Base-by-base conservation (phyloP, 1,140 invertebrate genomes). In the Triops longicaudatus region DNA sequence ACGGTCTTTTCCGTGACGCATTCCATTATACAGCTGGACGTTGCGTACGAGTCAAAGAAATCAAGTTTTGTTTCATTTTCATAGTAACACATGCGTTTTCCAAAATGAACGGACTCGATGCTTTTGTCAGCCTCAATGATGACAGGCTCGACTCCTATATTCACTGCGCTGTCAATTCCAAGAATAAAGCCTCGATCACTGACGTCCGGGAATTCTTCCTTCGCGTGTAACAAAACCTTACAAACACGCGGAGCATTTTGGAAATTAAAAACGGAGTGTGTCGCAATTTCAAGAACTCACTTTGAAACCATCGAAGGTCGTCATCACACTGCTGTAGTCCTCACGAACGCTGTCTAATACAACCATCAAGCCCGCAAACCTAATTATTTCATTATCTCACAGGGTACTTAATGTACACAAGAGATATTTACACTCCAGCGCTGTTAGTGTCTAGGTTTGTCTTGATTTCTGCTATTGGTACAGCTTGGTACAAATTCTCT, bases 231-330 rank as follows among this genome's bases (percentile, higher is more conserved):
- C 74, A 42, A 75, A 17, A 50, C 22, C 74, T 75, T 12, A 6
- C 1, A 63, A 63, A 22, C 3, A 63, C 17, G 50, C 14, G 17
- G 17, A 37, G 7, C 7, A 4, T 37, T 37, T 37, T 37, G 7
- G 31, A 7, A 37, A 37, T 37, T 37, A 37, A 4, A 4, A 7
- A 4, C 7, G 2, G 31, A 37, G 31, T 2, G 2, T 2, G 31
- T 37, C 31, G 31, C 7, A 37, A 37, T 37, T 37, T 37, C 31
- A 7, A 37, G 7, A 37, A 37, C 10, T 9, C 37, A 77, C 76
- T 26, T 77, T 77, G 27, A 77, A 77, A 42, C 76, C 76, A 26
- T 72, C 63, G 9, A 77, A 77, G 41, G 72, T 73, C 10, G 50
- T 41, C 42, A 42, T 72, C 2, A 72, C 31, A 7, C 41, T 72